phyloP scores from a whole-genome alignment of 2,113 vertebrate genomes.

The Ammodytes marinus region DNA sequence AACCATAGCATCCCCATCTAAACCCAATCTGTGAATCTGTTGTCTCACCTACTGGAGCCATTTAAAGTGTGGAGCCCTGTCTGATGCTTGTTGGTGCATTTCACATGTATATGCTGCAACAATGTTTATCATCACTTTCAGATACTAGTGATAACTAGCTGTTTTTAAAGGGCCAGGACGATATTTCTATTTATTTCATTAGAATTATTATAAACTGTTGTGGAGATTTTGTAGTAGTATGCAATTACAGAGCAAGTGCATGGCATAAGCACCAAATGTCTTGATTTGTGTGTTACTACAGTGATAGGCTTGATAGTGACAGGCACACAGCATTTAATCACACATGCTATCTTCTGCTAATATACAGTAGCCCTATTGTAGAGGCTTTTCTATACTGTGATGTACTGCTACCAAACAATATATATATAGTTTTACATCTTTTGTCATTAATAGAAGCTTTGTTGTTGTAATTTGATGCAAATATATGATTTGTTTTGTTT shows the following conservation, averaged over 20 bases:
- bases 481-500: constrained; percentile 67
- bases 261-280: background rate
- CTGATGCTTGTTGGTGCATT: constrained; percentile 21
- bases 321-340: constrained; percentile 16
- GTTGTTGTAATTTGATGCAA: constrained; percentile 66
- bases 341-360: background rate
- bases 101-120: constrained; percentile 18
- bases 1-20: constrained; percentile 33
- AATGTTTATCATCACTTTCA: constrained; percentile 26
- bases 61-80: background rate
- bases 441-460: constrained; percentile 14
- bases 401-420: constrained; percentile 45
- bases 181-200: constrained; percentile 10
- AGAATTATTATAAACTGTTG: background rate
- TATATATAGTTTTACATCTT: background rate
- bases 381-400: background rate
- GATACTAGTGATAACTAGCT: constrained; percentile 3
- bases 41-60: constrained; percentile 14
- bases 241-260: constrained; percentile 8
- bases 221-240: constrained; percentile 4
- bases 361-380: background rate
- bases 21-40: constrained; percentile 14
- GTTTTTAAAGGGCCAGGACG: constrained; percentile 16
- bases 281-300: constrained; percentile 27
- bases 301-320: constrained; percentile 22